Conservation (phyloP, 2,888 invertebrate genomes). For the Scaeva pyrastri region DNA sequence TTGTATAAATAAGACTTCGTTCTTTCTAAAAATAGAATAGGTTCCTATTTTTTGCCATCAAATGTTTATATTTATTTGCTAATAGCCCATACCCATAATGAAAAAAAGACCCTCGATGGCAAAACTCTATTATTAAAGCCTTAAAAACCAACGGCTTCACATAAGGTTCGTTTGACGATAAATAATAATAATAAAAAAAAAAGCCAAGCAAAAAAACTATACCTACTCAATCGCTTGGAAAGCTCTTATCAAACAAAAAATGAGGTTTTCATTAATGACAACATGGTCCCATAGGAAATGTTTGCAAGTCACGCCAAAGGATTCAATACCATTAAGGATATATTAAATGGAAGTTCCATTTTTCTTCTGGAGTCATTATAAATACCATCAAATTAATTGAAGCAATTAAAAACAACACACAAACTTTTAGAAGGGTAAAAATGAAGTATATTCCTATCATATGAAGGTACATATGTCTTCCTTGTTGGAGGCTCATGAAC, state of each 20-base stretch:
- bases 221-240: neutral
- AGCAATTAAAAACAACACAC: constrained; percentile 58
- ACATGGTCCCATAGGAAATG: constrained; percentile 54
- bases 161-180: constrained; percentile 21
- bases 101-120: constrained; percentile 12
- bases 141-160: neutral
- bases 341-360: constrained; percentile 40
- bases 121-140: constrained; percentile 9
- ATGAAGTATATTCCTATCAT: too few species aligned
- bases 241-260: constrained; percentile 26
- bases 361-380: constrained; percentile 46
- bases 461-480: neutral
- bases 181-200: neutral
- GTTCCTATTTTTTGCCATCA: neutral
- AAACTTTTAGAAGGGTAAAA: constrained; percentile 24
- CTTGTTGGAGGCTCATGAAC: neutral
- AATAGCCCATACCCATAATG: neutral
- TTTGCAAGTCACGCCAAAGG: constrained; percentile 60
- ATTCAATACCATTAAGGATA: constrained; percentile 53
- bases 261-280: constrained; percentile 24
- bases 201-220: neutral
- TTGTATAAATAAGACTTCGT: neutral
- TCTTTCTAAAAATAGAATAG: neutral
- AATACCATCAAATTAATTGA: constrained; percentile 68
- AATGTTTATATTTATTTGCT: constrained; percentile 1